phyloP scores from a whole-genome alignment of 2,113 vertebrate genomes.

The Brienomyrus brachyistius region DNA sequence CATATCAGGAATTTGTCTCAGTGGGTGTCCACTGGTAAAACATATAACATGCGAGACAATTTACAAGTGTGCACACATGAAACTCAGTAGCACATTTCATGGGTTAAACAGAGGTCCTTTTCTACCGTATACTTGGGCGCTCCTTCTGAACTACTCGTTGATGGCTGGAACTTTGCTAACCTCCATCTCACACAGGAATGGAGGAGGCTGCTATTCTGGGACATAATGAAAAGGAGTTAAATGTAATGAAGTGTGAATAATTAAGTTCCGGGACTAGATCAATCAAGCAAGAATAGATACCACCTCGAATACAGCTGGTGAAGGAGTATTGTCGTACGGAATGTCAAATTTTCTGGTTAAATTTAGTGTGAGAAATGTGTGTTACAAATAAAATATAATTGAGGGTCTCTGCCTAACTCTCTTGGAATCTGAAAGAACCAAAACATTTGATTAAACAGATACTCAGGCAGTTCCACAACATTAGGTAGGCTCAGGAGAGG shows the following conservation, averaged over 20 bases:
- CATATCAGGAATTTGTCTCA: not conserved
- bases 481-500: not conserved
- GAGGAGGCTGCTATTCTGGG: not conserved
- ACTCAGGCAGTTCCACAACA: not conserved
- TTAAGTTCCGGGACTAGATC: not conserved
- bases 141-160: not conserved
- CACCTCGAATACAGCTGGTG: not conserved
- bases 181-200: not conserved
- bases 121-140: not conserved
- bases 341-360: not conserved
- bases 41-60: not conserved
- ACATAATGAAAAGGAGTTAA: not conserved
- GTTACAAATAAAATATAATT: not conserved
- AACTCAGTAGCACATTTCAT: not conserved
- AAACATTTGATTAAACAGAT: not conserved
- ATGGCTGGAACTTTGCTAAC: not conserved
- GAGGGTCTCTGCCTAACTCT: not conserved
- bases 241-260: not conserved
- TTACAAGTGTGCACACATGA: not conserved
- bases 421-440: not conserved
- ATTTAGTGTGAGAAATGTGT: not conserved
- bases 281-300: not conserved
- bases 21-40: not conserved
- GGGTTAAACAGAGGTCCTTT: not conserved
- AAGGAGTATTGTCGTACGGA: not conserved